Conservation (phyloP, 2,888 invertebrate genomes). For the Heliconius cydno region DNA sequence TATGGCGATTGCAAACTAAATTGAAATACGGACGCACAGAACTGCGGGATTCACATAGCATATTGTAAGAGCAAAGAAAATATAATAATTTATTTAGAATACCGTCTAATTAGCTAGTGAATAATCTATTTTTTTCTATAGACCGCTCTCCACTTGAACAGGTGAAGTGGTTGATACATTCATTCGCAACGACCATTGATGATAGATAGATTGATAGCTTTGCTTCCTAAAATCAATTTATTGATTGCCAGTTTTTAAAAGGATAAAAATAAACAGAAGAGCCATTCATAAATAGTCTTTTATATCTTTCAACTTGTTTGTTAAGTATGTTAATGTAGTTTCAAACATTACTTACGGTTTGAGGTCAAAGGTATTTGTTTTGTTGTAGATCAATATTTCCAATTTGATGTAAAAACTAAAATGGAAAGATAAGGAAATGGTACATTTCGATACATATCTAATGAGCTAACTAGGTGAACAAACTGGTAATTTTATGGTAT, state of each 20-base stretch:
- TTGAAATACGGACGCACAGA: constrained; percentile 17
- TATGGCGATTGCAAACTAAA: constrained; percentile 22
- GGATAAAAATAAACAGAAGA: constrained; percentile 10
- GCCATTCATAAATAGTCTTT: background rate
- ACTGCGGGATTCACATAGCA: background rate
- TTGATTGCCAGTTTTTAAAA: constrained; percentile 8
- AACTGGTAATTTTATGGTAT: no score
- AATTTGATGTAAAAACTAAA: background rate
- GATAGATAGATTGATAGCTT: constrained; percentile 21
- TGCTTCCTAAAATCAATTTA: constrained; percentile 18
- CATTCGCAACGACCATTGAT: constrained; percentile 32
- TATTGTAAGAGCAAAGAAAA: constrained; percentile 1
- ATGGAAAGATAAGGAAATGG: no score
- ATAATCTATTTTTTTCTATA: constrained; percentile 27
- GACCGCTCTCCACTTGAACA: constrained; percentile 19
- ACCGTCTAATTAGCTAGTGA: constrained; percentile 28
- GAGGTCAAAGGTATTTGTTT: constrained; percentile 3
- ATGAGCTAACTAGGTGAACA: background rate
- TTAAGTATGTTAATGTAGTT: constrained; percentile 12
- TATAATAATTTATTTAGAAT: constrained; percentile 27
- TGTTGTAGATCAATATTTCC: background rate
- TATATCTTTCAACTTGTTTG: constrained; percentile 6
- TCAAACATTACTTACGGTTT: background rate
- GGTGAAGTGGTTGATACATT: constrained; percentile 35
- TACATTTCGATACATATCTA: background rate